Conservation (phyloP, 1,140 invertebrate species). For the Parapsyche elsis region DNA sequence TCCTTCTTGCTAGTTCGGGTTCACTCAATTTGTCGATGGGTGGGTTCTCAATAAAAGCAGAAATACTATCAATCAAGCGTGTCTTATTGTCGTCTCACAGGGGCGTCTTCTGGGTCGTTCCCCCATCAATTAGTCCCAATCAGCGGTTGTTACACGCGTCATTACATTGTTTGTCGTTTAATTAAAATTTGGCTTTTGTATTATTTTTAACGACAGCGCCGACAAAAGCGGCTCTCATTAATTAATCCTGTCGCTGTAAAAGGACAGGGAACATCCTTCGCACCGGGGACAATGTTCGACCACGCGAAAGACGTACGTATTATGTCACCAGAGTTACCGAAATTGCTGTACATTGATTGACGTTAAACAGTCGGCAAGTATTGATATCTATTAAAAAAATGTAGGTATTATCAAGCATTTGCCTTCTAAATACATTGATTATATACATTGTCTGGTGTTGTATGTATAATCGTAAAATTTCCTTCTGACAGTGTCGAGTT, state of each 20-base stretch:
- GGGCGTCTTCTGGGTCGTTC: neutral
- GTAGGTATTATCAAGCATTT: no score
- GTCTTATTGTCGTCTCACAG: neutral
- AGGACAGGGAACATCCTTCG: neutral
- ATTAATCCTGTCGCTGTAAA: neutral
- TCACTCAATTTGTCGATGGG: neutral
- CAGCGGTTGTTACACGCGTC: conserved; percentile 37
- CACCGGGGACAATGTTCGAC: neutral
- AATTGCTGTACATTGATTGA: neutral
- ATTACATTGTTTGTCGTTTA: conserved; percentile 40
- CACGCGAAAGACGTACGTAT: conserved; percentile 6
- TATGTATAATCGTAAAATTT: no score
- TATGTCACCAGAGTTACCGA: neutral
- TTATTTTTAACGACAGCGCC: conserved; percentile 7
- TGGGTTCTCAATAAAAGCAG: neutral
- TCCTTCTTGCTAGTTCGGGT: no score
- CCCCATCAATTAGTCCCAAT: conserved; percentile 39
- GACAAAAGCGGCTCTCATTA: conserved; percentile 21
- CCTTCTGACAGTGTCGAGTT: no score
- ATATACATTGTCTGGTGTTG: no score
- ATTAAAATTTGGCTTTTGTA: conserved; percentile 33
- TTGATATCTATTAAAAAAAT: no score
- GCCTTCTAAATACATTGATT: no score
- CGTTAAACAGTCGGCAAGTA: neutral
- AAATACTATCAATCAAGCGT: conserved; percentile 26